phyloP scores from a whole-genome alignment of 2,888 invertebrate genomes.

The Amphipyra tragopoginis region DNA sequence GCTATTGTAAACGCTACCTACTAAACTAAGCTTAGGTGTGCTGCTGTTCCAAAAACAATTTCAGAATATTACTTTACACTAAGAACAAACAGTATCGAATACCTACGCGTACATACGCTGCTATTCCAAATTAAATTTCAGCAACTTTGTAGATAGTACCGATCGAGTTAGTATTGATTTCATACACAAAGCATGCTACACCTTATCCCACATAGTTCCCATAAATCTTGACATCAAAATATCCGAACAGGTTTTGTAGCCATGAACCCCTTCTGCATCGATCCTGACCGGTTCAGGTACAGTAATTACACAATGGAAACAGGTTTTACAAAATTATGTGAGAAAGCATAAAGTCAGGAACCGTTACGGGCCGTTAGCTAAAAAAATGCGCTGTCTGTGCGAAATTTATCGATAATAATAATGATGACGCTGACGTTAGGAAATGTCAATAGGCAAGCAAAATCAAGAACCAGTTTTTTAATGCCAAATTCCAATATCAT shows the following conservation, averaged over 20 bases:
- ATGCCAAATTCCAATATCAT: too few species aligned
- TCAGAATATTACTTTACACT: too few species aligned
- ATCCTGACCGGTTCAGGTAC: constrained; percentile 68
- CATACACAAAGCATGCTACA: constrained; percentile 1
- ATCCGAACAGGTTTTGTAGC: constrained; percentile 50
- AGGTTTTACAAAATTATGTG: constrained; percentile 72
- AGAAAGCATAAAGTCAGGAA: constrained; percentile 65
- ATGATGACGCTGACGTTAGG: not conserved
- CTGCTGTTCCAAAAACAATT: too few species aligned
- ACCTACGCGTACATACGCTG: too few species aligned
- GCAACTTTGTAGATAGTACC: not conserved
- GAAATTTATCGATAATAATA: constrained; percentile 30
- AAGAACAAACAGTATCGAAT: too few species aligned
- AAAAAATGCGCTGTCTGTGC: constrained; percentile 41
- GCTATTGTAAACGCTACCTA: too few species aligned
- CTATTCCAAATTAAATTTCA: too few species aligned
- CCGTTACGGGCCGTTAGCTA: constrained; percentile 64
- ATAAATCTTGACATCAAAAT: constrained; percentile 39
- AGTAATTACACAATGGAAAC: constrained; percentile 73
- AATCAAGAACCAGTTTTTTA: not conserved
- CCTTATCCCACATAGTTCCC: constrained; percentile 3
- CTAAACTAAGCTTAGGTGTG: too few species aligned
- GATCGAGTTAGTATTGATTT: constrained; percentile 14
- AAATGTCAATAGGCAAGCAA: not conserved
- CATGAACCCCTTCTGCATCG: constrained; percentile 58